A percentile compares a stretch with the other conserved stretches of the same genome.
These are phyloP conservation scores for Tragelaphus strepsiceros DNA, from an alignment of 2,113 vertebrate species.

Conservation along the genomic window DNA sequence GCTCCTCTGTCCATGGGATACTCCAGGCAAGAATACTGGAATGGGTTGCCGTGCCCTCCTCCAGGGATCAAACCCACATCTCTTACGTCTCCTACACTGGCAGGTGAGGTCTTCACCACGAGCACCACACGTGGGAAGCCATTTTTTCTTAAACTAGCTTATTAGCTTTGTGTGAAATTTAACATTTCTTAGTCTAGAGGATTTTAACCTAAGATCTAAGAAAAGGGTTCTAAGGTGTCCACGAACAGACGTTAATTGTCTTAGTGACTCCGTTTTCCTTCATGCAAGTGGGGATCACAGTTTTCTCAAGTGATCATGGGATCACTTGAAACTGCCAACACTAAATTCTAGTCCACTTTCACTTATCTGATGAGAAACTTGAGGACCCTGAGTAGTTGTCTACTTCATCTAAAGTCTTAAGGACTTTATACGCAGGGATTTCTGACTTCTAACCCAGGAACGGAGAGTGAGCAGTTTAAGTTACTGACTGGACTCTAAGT, in stretches of 20 bases:
- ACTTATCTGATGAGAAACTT: not conserved
- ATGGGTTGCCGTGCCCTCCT: not conserved
- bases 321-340: not conserved
- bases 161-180: not conserved
- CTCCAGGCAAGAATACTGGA: not conserved
- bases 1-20: not conserved
- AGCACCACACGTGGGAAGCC: not conserved
- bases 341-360: not conserved
- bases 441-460: not conserved
- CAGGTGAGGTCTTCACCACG: not conserved
- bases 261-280: not conserved
- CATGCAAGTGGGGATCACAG: not conserved
- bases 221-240: not conserved
- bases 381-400: not conserved
- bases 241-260: fast-evolving
- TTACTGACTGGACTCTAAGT: not conserved
- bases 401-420: not conserved
- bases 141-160: not conserved
- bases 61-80: not conserved
- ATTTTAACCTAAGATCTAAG: not conserved
- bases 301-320: not conserved
- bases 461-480: not conserved
- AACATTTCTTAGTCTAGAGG: not conserved
- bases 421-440: fast-evolving
- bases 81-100: not conserved